Percentiles rank a stretch among this genome's conserved stretches.
Conservation (phyloP, 2,888 invertebrate species). For the Leucophenga maculata region DNA sequence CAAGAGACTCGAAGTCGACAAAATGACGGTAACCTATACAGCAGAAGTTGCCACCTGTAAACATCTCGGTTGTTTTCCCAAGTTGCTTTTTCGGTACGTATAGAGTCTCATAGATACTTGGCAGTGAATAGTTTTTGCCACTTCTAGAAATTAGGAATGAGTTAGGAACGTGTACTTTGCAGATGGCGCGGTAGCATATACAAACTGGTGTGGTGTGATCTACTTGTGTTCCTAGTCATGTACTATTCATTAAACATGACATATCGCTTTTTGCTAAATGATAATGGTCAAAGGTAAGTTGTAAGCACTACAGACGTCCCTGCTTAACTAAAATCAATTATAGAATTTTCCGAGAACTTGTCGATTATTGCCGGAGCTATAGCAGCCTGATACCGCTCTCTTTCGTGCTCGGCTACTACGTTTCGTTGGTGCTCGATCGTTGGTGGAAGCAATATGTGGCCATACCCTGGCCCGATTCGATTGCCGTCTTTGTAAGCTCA, state of each 20-base stretch:
- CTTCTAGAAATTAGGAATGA: no score
- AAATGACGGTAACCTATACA: slow-evolving; percentile 59
- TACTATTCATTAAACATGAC: slow-evolving; percentile 75
- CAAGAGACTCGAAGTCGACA: no score
- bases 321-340: no score
- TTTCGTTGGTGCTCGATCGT: slow-evolving; percentile 89
- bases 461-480: slow-evolving; percentile 89
- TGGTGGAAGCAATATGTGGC: slow-evolving; percentile 90
- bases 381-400: slow-evolving; percentile 89
- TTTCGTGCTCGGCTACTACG: slow-evolving; percentile 94
- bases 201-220: slow-evolving; percentile 91
- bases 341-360: slow-evolving; percentile 85
- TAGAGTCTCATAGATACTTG: not conserved
- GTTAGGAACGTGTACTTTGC: slow-evolving; percentile 61
- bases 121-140: no score
- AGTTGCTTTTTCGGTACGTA: slow-evolving; percentile 47
- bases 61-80: slow-evolving; percentile 49
- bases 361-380: slow-evolving; percentile 85
- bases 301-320: no score
- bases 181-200: slow-evolving; percentile 96
- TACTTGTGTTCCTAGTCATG: slow-evolving; percentile 81
- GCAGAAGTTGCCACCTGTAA: slow-evolving; percentile 48
- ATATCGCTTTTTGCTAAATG: slow-evolving; percentile 47
- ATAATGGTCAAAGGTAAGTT: slow-evolving; percentile 42
- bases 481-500: slow-evolving; percentile 86